These are phyloP conservation scores for Raja brachyura DNA, from an alignment of 2,113 vertebrate genomes.

Conservation along the genomic window DNA sequence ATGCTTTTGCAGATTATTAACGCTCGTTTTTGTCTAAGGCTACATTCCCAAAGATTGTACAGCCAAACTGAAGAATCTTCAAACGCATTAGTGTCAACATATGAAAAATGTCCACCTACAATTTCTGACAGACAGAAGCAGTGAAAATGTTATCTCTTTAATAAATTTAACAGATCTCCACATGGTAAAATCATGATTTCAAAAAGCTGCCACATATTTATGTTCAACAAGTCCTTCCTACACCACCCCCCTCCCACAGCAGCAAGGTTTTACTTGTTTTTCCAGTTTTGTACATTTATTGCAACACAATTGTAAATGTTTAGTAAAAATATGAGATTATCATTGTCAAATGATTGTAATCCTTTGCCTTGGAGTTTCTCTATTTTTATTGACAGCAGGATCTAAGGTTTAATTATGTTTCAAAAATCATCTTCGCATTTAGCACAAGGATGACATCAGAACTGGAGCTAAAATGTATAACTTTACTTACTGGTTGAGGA, in stretches of 20 bases:
- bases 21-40: neutral
- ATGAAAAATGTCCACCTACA: neutral
- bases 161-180: neutral
- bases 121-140: neutral
- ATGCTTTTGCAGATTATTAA: neutral
- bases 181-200: neutral
- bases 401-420: neutral
- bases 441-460: neutral
- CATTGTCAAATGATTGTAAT: neutral
- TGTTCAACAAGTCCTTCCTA: neutral
- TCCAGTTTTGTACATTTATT: neutral
- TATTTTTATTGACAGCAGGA: neutral
- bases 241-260: neutral
- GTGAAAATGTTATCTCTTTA: neutral
- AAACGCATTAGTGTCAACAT: neutral
- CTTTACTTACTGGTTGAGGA: conserved; percentile 80
- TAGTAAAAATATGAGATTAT: neutral
- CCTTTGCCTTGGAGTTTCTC: neutral
- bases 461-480: conserved; percentile 41
- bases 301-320: neutral
- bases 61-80: neutral
- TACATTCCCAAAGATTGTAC: neutral
- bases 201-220: neutral
- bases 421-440: neutral
- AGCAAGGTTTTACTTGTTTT: neutral